Evolutionary conservation across 2,797 vertebrate species (phyloP).

Genomic region (Thalassophryne amazonica): DNA sequence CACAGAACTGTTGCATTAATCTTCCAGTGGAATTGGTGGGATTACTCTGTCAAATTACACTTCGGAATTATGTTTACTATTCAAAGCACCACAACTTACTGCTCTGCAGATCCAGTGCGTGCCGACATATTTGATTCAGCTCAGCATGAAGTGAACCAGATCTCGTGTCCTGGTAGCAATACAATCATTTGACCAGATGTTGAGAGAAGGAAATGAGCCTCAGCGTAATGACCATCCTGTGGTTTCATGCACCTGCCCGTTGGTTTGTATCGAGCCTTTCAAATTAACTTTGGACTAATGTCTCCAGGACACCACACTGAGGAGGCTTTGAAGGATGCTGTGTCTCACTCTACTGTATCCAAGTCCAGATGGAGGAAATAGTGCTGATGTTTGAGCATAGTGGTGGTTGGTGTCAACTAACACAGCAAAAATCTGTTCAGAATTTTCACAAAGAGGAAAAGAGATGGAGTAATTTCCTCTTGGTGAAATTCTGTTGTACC

Average conservation of each 20-base stretch:
- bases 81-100: slow-evolving; percentile 32
- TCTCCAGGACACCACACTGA: slow-evolving; percentile 24
- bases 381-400: slow-evolving; percentile 17
- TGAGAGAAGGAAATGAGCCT: slow-evolving; percentile 51
- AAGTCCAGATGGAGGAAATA: slow-evolving; percentile 39
- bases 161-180: slow-evolving; percentile 22
- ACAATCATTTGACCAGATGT: slow-evolving; percentile 62
- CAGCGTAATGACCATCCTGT: slow-evolving; percentile 39
- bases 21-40: slow-evolving; percentile 48
- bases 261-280: slow-evolving; percentile 33
- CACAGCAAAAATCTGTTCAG: too few species aligned
- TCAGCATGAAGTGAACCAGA: slow-evolving; percentile 40
- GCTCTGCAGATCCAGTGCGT: slow-evolving; percentile 22
- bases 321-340: slow-evolving; percentile 18
- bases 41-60: slow-evolving; percentile 63
- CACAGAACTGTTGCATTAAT: slow-evolving; percentile 52
- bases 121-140: slow-evolving; percentile 42
- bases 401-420: slow-evolving; percentile 35
- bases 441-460: too few species aligned
- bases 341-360: slow-evolving; percentile 21
- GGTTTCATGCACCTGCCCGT: slow-evolving; percentile 61
- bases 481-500: too few species aligned
- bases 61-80: slow-evolving; percentile 48
- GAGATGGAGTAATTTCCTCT: too few species aligned
- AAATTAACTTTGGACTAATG: slow-evolving; percentile 59